Percentiles rank a stretch among this genome's conserved stretches.
Evolutionary conservation across 2,797 vertebrate genomes (phyloP).

Genomic region (Brachyalestes nurse): DNA sequence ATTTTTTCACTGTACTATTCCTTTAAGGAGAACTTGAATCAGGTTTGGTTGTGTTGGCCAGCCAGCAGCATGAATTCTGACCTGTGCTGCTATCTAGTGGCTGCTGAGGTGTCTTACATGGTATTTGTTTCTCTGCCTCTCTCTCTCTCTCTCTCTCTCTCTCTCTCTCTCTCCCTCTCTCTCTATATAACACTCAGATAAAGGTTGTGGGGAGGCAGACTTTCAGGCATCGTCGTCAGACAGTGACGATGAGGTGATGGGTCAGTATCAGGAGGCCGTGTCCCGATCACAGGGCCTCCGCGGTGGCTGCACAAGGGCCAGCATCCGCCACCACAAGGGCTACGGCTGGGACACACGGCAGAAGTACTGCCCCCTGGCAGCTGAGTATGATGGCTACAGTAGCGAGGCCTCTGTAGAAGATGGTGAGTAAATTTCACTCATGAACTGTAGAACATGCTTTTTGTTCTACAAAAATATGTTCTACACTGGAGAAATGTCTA

Average conservation of each 20-base stretch:
- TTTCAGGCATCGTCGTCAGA: slow-evolving; percentile 91
- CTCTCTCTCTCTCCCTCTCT: background rate
- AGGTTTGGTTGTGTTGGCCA: background rate
- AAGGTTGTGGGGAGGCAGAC: slow-evolving; percentile 83
- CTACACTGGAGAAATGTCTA: no score
- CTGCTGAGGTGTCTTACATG: background rate
- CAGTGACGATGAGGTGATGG: slow-evolving; percentile 94
- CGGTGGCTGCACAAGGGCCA: slow-evolving; percentile 65
- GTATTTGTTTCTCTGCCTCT: background rate
- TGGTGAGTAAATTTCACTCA: slow-evolving; percentile 76
- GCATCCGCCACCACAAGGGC: slow-evolving; percentile 78
- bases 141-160: background rate
- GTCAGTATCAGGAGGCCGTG: slow-evolving; percentile 94
- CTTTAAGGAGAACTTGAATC: background rate
- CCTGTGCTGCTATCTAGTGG: slow-evolving; percentile 39
- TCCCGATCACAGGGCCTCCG: slow-evolving; percentile 87
- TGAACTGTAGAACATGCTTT: no score
- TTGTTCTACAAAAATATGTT: no score
- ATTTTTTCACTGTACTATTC: no score
- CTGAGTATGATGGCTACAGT: slow-evolving; percentile 93
- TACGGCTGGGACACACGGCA: slow-evolving; percentile 92
- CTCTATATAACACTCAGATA: slow-evolving; percentile 76
- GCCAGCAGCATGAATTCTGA: background rate
- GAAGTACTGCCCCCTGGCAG: slow-evolving; percentile 91
- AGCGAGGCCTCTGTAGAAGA: slow-evolving; percentile 93